Evolutionary conservation across 2,888 invertebrate genomes (phyloP).

Genomic region (Tridacna gigas): DNA sequence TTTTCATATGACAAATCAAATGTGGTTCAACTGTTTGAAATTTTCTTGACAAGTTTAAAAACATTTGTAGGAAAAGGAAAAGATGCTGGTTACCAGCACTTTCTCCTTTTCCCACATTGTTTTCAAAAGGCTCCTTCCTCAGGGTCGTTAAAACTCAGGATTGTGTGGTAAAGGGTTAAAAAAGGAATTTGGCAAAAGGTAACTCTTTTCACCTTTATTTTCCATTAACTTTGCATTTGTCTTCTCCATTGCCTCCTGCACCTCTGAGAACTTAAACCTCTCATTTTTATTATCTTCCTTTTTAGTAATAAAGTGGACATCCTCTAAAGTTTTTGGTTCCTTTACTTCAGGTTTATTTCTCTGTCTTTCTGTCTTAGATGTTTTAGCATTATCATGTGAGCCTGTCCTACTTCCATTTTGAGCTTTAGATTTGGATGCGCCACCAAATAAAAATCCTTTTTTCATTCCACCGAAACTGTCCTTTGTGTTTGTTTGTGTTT

Average conservation of each 20-base stretch:
- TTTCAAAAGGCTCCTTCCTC: too few species aligned
- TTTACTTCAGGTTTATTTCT: conserved; percentile 17
- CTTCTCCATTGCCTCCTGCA: conserved; percentile 78
- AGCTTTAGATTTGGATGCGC: conserved; percentile 54
- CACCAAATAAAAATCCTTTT: conserved; percentile 81
- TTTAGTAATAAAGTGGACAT: conserved; percentile 78
- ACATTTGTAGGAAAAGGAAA: too few species aligned
- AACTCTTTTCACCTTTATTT: conserved; percentile 48
- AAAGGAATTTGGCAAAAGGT: too few species aligned
- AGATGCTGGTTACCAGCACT: too few species aligned
- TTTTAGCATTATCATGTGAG: too few species aligned
- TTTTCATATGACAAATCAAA: too few species aligned
- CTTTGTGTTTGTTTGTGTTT: background rate
- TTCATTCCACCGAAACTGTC: conserved; percentile 81
- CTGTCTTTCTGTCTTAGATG: conserved; percentile 1
- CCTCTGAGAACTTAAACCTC: conserved; percentile 75
- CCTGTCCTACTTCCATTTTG: conserved; percentile 14
- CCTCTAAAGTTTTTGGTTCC: conserved; percentile 55
- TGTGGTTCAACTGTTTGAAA: too few species aligned
- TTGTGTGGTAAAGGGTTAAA: too few species aligned
- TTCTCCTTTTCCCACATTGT: too few species aligned
- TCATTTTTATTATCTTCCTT: conserved; percentile 64
- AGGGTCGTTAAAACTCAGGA: too few species aligned
- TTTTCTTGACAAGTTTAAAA: too few species aligned
- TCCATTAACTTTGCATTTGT: conserved; percentile 54